phyloP scores from a whole-genome alignment of 2,113 vertebrate genomes.

The Saimiri boliviensis region DNA sequence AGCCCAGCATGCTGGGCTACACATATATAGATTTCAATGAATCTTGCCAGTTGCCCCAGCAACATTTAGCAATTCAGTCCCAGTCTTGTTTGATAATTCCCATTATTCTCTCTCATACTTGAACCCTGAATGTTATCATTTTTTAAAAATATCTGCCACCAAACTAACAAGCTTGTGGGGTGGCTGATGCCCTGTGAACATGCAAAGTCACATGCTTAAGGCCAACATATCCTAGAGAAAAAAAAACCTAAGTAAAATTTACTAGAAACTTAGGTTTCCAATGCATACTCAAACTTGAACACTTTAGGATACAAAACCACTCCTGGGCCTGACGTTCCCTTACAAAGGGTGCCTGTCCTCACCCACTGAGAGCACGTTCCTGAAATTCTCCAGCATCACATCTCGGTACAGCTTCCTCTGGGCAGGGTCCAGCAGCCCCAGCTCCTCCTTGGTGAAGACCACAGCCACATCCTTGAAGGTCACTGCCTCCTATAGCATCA shows the following conservation, averaged over 20 bases:
- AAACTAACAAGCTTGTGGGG: too few relatives aligned
- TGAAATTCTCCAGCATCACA: conserved; percentile 51
- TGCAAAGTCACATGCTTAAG: background rate
- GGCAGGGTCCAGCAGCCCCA: background rate
- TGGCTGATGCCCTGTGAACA: background rate
- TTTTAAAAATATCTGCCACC: too few relatives aligned
- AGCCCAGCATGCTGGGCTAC: background rate
- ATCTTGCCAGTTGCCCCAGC: background rate
- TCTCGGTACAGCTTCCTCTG: conserved; percentile 52
- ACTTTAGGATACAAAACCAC: background rate
- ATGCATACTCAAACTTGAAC: background rate
- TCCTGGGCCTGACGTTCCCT: background rate
- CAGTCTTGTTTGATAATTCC: background rate
- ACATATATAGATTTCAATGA: background rate
- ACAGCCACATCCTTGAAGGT: background rate
- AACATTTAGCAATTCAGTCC: background rate
- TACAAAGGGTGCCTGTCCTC: background rate
- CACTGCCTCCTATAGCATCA: background rate
- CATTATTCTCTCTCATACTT: background rate
- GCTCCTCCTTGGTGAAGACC: background rate
- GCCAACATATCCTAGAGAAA: background rate
- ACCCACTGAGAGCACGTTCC: background rate
- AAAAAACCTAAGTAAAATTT: background rate
- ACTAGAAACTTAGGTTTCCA: background rate
- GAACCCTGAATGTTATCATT: background rate